Base-by-base conservation (phyloP, 2,888 invertebrate genomes). In the Colletes collaris region DNA sequence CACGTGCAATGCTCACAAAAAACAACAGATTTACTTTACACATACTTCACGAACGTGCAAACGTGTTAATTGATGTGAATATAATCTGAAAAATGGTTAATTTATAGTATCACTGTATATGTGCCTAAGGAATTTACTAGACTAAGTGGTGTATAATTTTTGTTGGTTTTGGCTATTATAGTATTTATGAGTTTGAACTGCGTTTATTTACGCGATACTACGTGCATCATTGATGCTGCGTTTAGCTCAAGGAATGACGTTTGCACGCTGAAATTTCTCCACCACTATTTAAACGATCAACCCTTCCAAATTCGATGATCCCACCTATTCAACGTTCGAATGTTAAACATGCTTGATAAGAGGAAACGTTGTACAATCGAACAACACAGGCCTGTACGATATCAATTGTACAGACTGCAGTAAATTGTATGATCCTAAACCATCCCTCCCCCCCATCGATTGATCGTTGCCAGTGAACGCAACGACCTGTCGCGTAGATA, bases 361-460 rank as follows among this genome's bases (percentile, higher is more conserved):
- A 13, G 10, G 11, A 37, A 37, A 19, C n/a, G 50, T n/a, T 16
- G 10, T 10, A 19, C 59, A 40, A 60, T 60, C 50, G 6, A 50
- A 40, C 50, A 11, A 49, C 27, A 27, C 27, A 27, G 27, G 27
- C 27, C 10, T 11, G 40, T 27, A 52, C 50, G 49, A 50, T 19
- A 40, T 37, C 50, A 50, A 68, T 35, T 6, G 3, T 13, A 55
- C 27, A 50, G 16, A 13, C 16, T 68, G 50, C 37, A n/a, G 16
- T n/a, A 10, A 55, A 67, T 44, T 46, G 71, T 13, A 11, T 7
- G 49, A 13, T 11, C 27, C 27, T 2, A 1, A 27, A 2, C 27
- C 27, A 27, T 27, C 27, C 19, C 35, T 44, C n/a, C 27, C 50
- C 5, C 11, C 8, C 70, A 73, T 62, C 53, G 74, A 79, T 58